Evolutionary conservation across 2,888 invertebrate species (phyloP), one percentile per base, ranked within the genome.

Genomic region (Fragum fragum): DNA sequence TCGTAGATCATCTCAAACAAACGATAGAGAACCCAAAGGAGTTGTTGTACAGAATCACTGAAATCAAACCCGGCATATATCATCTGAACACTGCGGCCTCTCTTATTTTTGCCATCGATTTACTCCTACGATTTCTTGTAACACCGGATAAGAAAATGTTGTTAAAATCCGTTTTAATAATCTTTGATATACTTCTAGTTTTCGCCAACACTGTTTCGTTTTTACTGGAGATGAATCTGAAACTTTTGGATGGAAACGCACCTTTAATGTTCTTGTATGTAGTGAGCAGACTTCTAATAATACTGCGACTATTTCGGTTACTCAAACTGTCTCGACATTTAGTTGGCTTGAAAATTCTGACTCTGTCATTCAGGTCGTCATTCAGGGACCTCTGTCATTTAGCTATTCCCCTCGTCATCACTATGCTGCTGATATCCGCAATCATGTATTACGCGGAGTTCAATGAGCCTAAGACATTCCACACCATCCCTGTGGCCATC

Each of bases 81-180:
- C 63, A 76, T 68, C 81, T 92, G 26, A 91, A 92, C 73, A 66
- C 85, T 14, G 26, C 84, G 5, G 89, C 90, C 39, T 72, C 90
- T 28, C 70, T 80, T 0, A 89, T 92, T 72, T 93, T 93, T 83
- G 88, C 90, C 0, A 0, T 88, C 14, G 93, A 93, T 59, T 81
- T 91, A 21, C 16, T 91, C 2, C 5, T 91, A 1, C 78, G 89
- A 0, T 80, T 91, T 16, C 14, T 87, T 7, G 84, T 85, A n/a
- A 86, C 87, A 29, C 90, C 90, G 0, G 74, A 73, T 1, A 86
- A 85, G 61, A 73, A 66, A 0, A 68, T 47, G 6, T 90, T 91
- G 57, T 72, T 90, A 32, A 61, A 61, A n/a, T 57, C 39, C 28
- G 29, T 66, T 5, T 59, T 83, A 23, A 83, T 83, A 55, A 53